Percentiles rank a stretch among this genome's conserved stretches.
phyloP scores from a whole-genome alignment of 2,888 invertebrate species.

The Abscondita cerata region DNA sequence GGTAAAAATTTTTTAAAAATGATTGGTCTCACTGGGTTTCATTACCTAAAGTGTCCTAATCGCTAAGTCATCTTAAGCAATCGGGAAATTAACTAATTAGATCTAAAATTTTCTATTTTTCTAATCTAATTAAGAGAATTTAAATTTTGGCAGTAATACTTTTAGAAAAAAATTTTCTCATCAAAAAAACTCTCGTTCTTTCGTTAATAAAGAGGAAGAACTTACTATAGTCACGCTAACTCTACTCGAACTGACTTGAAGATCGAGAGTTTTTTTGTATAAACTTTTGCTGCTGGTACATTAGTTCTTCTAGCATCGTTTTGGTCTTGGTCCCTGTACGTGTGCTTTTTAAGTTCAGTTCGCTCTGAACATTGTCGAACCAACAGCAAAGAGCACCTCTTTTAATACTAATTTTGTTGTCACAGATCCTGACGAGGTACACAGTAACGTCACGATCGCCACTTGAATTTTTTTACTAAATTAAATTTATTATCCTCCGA shows the following conservation, averaged over 20 bases:
- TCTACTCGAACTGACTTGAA: neutral
- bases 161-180: constrained; percentile 30
- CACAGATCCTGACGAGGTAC: constrained; percentile 26
- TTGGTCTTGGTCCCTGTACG: constrained; percentile 34
- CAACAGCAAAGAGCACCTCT: constrained; percentile 28
- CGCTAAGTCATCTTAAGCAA: constrained; percentile 19
- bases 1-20: constrained; percentile 53
- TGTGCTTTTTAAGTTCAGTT: constrained; percentile 24
- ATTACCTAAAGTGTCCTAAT: constrained; percentile 27
- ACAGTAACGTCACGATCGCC: constrained; percentile 9
- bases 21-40: constrained; percentile 56
- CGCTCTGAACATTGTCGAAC: constrained; percentile 34
- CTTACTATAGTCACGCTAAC: too few relatives aligned
- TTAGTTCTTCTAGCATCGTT: constrained; percentile 19
- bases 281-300: constrained; percentile 11
- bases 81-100: constrained; percentile 32
- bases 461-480: constrained; percentile 1
- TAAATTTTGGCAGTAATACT: constrained; percentile 49
- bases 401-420: too few relatives aligned
- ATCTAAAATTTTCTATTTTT: constrained; percentile 31
- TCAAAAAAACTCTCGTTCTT: constrained; percentile 37
- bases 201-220: constrained; percentile 22
- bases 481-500: constrained; percentile 18
- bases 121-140: constrained; percentile 31
- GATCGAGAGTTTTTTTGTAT: constrained; percentile 31